Conservation (phyloP, 2,113 vertebrate species). For the Todiramphus saurophagus region DNA sequence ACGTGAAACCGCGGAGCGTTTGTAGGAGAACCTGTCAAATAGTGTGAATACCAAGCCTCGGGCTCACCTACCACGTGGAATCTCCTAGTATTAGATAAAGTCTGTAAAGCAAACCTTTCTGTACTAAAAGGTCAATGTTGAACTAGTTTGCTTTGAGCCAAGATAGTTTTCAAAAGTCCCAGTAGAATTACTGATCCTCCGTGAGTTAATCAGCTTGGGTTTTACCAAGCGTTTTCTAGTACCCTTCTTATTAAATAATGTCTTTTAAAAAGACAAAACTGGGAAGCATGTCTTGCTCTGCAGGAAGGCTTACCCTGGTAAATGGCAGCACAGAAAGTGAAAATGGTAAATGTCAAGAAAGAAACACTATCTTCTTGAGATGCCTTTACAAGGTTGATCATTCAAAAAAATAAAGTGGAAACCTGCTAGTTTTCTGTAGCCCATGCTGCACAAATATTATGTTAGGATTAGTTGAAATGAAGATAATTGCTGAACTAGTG, state of each 20-base stretch:
- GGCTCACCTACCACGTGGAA: background rate
- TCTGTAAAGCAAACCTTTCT: background rate
- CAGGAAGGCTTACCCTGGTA: background rate
- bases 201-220: background rate
- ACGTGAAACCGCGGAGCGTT: background rate
- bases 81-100: background rate
- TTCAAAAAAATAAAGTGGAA: conserved; percentile 35
- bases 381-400: background rate
- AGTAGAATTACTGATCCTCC: background rate
- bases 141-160: background rate
- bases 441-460: conserved; percentile 29
- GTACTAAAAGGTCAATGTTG: background rate
- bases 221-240: background rate
- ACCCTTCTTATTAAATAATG: background rate
- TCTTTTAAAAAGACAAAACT: background rate
- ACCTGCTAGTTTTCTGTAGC: conserved; percentile 15
- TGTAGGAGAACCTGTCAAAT: conserved; percentile 4
- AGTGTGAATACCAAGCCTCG: background rate
- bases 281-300: background rate
- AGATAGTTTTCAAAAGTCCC: background rate
- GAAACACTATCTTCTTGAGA: background rate
- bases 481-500: background rate
- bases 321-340: background rate
- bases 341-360: background rate
- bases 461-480: conserved; percentile 46